Evolutionary conservation across 2,797 vertebrate species (phyloP).

Genomic region (Sebastes itinus): DNA sequence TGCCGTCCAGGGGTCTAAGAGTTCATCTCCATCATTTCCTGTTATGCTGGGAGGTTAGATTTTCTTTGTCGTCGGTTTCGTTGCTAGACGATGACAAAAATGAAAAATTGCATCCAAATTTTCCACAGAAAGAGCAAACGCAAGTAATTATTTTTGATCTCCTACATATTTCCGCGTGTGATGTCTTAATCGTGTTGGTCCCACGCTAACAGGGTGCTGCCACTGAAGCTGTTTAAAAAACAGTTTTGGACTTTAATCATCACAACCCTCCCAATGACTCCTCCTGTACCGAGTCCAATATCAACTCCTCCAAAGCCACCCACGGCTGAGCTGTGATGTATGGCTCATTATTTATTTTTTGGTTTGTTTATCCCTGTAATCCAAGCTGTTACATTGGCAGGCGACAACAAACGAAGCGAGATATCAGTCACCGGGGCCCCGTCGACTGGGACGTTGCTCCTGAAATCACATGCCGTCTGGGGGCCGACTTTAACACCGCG

Average conservation of each 20-base stretch:
- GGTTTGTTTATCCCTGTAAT: constrained; percentile 65
- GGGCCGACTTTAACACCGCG: not conserved
- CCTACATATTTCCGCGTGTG: constrained; percentile 8
- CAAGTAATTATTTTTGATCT: constrained; percentile 36
- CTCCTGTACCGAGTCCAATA: constrained; percentile 41
- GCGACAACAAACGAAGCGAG: constrained; percentile 51
- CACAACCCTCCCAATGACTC: constrained; percentile 36
- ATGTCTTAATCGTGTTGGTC: constrained; percentile 43
- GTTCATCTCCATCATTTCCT: constrained; percentile 44
- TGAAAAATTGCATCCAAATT: not conserved
- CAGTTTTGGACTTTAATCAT: constrained; percentile 42
- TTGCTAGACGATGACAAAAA: constrained; percentile 2
- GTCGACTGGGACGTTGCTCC: constrained; percentile 20
- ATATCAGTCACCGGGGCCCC: constrained; percentile 42
- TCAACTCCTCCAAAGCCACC: constrained; percentile 63
- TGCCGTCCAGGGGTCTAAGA: not conserved
- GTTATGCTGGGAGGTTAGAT: constrained; percentile 16
- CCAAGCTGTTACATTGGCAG: constrained; percentile 76
- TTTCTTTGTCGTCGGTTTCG: not conserved
- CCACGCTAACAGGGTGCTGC: constrained; percentile 51
- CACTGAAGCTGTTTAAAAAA: constrained; percentile 39
- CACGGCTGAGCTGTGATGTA: constrained; percentile 65
- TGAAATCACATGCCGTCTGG: constrained; percentile 5
- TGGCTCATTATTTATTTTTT: constrained; percentile 64
- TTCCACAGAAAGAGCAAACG: constrained; percentile 2